Base-by-base conservation (phyloP, 2,797 vertebrate genomes). In the Dicrostonyx torquatus region DNA sequence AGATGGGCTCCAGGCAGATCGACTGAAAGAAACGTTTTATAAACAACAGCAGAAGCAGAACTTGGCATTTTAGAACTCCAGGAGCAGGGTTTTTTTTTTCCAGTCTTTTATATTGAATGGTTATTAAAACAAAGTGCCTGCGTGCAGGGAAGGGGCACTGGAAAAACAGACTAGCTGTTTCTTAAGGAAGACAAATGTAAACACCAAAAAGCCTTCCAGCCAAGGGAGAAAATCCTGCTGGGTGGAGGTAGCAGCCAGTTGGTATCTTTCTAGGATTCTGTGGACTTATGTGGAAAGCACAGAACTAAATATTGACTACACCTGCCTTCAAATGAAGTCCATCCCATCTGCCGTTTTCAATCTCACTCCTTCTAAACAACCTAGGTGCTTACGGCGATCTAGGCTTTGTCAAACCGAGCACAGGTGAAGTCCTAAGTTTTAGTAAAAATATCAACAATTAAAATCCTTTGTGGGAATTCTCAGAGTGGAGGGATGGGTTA, bases 91-190 rank as follows among this genome's bases (percentile, higher is more conserved):
- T n/a, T 86, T 55, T 77, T 87, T 73, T 90, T 92, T 92, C 24
- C 5, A 85, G 64, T 66, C 87, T 77, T 80, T 70, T 90, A 90
- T 60, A 89, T 3, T 66, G 75, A 93, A 92, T 92, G n/a, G 80
- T 92, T 95, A 82, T 85, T 78, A 68, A 68, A 96, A 83, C 88
- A 93, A 90, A 92, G 80, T 55, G 37, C 40, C 34, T 85, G 85
- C 78, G 60, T 78, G 91, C 4, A 1, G 26, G 29, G 43, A 26
- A 18, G 11, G 20, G 40, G 20, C 18, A 6, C 77, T 96, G 37
- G 90, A 88, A 85, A 96, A 87, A 93, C 43, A 93, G 82, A 78
- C 72, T 82, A 37, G 31, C 60, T 95, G 87, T 91, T 37, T 77
- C 24, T 80, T 50, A 84, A 62, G 55, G n/a, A 87, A 93, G 85